Conservation (phyloP, 2,888 invertebrate species). For the Apodemia mormo region DNA sequence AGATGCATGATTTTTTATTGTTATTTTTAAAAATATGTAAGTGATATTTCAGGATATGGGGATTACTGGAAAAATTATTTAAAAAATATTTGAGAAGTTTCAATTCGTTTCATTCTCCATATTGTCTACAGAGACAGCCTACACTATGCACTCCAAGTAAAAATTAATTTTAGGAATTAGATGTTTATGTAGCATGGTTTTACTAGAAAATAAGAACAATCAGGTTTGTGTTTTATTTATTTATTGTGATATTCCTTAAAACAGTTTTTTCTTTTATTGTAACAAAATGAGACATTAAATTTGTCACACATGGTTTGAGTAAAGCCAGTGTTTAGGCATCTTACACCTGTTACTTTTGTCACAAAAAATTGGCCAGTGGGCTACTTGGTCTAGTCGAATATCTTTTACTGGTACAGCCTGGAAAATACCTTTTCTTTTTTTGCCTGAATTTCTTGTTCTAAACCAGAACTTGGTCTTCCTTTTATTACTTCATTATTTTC, state of each 20-base stretch:
- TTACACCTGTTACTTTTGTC: conserved; percentile 20
- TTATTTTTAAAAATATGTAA: too few species aligned
- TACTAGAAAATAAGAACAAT: not conserved
- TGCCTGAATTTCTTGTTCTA: not conserved
- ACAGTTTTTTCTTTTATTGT: not conserved
- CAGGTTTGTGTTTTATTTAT: not conserved
- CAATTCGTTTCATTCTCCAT: too few species aligned
- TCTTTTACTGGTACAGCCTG: conserved; percentile 43
- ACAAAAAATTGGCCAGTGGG: conserved; percentile 32
- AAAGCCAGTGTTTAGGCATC: conserved; percentile 16
- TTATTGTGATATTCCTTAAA: not conserved
- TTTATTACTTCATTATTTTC: not conserved
- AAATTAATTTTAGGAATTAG: too few species aligned
- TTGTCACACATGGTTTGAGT: conserved; percentile 21
- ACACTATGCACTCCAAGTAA: too few species aligned
- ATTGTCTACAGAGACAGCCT: too few species aligned
- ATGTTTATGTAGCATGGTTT: not conserved
- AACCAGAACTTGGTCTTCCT: conserved; percentile 1
- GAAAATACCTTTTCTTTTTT: conserved; percentile 43
- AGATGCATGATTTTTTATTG: too few species aligned
- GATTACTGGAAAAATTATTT: too few species aligned
- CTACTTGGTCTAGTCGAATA: conserved; percentile 28
- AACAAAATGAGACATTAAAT: conserved; percentile 23
- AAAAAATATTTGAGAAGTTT: too few species aligned
- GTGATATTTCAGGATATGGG: too few species aligned